Evolutionary conservation across 1,140 invertebrate species (phyloP).

Genomic region (Aphelinus atriplicis): DNA sequence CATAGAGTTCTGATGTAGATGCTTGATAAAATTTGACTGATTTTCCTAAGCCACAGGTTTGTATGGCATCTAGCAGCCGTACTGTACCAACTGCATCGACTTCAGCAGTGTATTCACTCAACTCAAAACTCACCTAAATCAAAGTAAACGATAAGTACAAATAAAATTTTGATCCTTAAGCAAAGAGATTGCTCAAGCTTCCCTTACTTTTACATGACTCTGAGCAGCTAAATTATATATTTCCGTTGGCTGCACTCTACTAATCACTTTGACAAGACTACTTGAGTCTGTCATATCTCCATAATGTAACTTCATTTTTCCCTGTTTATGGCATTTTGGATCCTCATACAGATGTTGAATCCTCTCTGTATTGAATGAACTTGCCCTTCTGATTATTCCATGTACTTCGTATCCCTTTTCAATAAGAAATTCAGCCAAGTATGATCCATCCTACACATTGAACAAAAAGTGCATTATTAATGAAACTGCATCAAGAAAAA

Average conservation of each 20-base stretch:
- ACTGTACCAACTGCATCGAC: conserved; percentile 98
- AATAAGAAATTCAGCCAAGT: conserved; percentile 95
- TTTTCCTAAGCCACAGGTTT: conserved; percentile 89
- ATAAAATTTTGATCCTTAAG: no score
- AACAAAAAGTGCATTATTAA: no score
- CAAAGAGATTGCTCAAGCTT: no score
- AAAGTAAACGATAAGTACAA: no score
- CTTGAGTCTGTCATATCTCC: conserved; percentile 99
- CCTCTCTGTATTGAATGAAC: conserved; percentile 95
- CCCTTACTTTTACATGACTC: conserved; percentile 96
- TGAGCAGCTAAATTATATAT: conserved; percentile 99
- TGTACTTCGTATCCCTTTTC: conserved; percentile 96
- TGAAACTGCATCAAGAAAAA: conserved; percentile 26
- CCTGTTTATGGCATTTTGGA: conserved; percentile 83
- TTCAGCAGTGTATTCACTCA: conserved; percentile 99
- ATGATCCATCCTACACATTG: conserved; percentile 92
- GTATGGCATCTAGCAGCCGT: conserved; percentile 92
- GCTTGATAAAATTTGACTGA: conserved; percentile 96
- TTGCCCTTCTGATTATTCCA: conserved; percentile 93
- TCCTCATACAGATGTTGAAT: conserved; percentile 97
- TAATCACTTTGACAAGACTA: conserved; percentile 96
- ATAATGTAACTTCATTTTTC: conserved; percentile 95
- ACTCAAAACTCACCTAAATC: conserved; percentile 88
- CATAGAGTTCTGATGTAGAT: conserved; percentile 97
- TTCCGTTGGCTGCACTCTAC: conserved; percentile 85